Conservation (phyloP, 2,113 vertebrate species). For the Setophaga coronata region DNA sequence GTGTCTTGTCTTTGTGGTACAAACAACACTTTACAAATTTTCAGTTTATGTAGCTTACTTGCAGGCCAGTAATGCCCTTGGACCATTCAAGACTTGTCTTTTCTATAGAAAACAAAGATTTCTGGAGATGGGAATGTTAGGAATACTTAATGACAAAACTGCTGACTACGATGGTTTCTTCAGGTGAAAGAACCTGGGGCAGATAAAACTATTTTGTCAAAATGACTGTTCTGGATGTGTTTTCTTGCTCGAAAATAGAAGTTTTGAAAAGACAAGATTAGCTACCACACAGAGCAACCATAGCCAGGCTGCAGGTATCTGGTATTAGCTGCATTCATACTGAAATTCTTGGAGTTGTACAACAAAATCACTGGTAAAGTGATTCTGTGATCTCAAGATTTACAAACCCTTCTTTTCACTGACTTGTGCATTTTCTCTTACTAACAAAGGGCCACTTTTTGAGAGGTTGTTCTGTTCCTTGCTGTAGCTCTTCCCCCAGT, state of each 20-base stretch:
- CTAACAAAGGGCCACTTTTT: not conserved
- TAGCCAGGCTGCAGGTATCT: not conserved
- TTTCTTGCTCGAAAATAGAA: not conserved
- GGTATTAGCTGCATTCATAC: not conserved
- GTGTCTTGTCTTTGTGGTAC: not conserved
- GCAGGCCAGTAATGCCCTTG: not conserved
- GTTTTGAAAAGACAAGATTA: not conserved
- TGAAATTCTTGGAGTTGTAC: not conserved
- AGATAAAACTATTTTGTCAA: not conserved
- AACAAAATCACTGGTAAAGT: not conserved
- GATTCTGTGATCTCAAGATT: not conserved
- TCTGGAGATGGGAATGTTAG: not conserved
- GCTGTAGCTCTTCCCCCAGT: not conserved
- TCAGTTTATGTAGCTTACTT: not conserved
- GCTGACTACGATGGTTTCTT: not conserved
- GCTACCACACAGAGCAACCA: not conserved
- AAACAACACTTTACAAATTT: not conserved
- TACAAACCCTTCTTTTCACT: not conserved
- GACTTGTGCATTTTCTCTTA: not conserved
- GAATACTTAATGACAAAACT: not conserved
- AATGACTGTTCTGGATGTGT: accelerated
- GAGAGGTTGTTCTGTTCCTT: not conserved
- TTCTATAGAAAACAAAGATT: not conserved
- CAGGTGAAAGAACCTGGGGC: not conserved
- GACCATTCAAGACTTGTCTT: not conserved